A percentile compares a stretch with the other conserved stretches of the same genome.
phyloP scores from a whole-genome alignment of 2,888 invertebrate genomes.

The Hirtodrosophila confusa region DNA sequence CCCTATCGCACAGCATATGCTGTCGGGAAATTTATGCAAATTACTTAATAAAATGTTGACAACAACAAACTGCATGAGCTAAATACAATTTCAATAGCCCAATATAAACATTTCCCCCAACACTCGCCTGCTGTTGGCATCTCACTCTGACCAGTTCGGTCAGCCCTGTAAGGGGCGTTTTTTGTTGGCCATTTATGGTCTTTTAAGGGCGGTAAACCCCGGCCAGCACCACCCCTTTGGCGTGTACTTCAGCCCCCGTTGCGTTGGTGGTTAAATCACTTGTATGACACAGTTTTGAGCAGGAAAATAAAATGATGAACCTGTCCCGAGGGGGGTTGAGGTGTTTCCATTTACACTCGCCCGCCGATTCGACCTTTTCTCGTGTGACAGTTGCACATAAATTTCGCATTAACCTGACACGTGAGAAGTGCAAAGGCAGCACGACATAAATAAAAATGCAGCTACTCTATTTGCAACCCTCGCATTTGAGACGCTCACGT shows the following conservation, averaged over 20 bases:
- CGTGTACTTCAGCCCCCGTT: conserved; percentile 16
- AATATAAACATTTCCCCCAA: conserved; percentile 43
- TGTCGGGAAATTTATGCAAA: conserved; percentile 68
- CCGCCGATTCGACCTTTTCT: conserved; percentile 33
- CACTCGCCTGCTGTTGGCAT: not conserved
- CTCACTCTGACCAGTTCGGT: conserved; percentile 27
- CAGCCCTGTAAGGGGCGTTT: conserved; percentile 57
- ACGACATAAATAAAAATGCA: conserved; percentile 56
- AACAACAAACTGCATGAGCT: conserved; percentile 60
- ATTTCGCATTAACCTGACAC: conserved; percentile 73
- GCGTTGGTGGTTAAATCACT: conserved; percentile 58
- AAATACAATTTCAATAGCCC: conserved; percentile 73
- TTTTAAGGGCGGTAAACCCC: conserved; percentile 50
- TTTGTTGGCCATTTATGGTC: conserved; percentile 67
- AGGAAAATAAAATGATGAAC: conserved; percentile 60
- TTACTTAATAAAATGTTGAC: conserved; percentile 78
- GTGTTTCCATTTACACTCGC: conserved; percentile 19
- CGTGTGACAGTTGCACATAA: conserved; percentile 56
- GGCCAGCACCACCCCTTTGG: conserved; percentile 47
- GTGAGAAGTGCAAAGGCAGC: conserved; percentile 52
- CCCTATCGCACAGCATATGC: conserved; percentile 39
- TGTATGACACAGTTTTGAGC: conserved; percentile 59
- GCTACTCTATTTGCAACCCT: conserved; percentile 62
- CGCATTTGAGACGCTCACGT: conserved; percentile 67
- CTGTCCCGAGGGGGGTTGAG: conserved; percentile 34